phyloP scores from a whole-genome alignment of 2,797 vertebrate genomes.

The Cetoscarus ocellatus region DNA sequence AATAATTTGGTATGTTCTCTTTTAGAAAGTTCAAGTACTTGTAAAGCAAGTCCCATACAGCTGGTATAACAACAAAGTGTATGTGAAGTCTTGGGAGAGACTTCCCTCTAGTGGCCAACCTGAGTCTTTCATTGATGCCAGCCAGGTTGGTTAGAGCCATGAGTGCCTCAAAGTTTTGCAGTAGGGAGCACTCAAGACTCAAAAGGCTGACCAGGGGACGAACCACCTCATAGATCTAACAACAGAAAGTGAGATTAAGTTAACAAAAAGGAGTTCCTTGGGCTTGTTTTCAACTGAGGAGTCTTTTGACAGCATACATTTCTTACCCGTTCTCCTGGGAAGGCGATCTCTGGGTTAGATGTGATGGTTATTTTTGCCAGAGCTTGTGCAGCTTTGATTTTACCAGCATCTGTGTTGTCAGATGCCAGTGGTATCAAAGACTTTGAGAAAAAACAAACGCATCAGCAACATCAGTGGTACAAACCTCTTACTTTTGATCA shows the following conservation, averaged over 20 bases:
- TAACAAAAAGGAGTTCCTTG: neutral
- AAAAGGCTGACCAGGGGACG: constrained; percentile 93
- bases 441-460: constrained; percentile 69
- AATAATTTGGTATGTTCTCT: too few species aligned
- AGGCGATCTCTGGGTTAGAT: constrained; percentile 96
- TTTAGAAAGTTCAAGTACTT: neutral
- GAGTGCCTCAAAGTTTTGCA: constrained; percentile 98
- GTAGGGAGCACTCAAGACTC: constrained; percentile 88
- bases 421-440: constrained; percentile 93
- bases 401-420: constrained; percentile 93
- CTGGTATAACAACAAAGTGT: neutral
- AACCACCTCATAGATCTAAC: constrained; percentile 94
- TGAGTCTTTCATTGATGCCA: constrained; percentile 93
- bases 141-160: constrained; percentile 98
- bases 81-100: constrained; percentile 26
- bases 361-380: constrained; percentile 97
- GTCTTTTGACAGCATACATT: neutral
- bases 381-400: constrained; percentile 95
- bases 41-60: neutral
- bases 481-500: neutral
- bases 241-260: constrained; percentile 17
- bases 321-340: constrained; percentile 94
- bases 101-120: constrained; percentile 84
- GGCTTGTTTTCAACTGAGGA: neutral
- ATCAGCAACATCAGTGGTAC: constrained; percentile 16